phyloP scores from a whole-genome alignment of 2,113 vertebrate genomes.

The Sebastes fasciatus region DNA sequence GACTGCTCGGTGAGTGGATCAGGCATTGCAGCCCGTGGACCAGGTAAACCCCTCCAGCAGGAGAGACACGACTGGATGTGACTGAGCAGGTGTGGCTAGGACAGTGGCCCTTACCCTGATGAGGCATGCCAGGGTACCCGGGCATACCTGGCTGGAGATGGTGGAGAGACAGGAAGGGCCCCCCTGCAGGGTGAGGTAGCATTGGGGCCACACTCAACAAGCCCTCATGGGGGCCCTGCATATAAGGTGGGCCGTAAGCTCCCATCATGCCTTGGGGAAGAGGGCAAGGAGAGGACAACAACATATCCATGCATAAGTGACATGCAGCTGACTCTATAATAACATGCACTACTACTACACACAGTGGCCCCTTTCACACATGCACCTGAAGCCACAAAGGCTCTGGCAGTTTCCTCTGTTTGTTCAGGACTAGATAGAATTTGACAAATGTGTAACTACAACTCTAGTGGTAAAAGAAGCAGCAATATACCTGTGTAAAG shows the following conservation, averaged over 20 bases:
- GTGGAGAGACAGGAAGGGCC: constrained; percentile 89
- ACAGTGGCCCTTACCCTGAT: constrained; percentile 93
- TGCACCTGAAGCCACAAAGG: not conserved
- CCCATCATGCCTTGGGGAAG: constrained; percentile 98
- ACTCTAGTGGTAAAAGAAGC: not conserved
- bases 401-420: not conserved
- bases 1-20: constrained; percentile 46
- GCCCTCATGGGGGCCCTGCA: constrained; percentile 99
- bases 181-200: constrained; percentile 96
- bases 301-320: constrained; percentile 97
- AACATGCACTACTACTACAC: constrained; percentile 91
- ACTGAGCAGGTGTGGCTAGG: constrained; percentile 81
- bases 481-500: not conserved
- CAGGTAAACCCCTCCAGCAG: constrained; percentile 83
- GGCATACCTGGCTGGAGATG: constrained; percentile 96
- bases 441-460: not conserved
- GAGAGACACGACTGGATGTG: constrained; percentile 80
- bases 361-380: constrained; percentile 70
- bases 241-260: constrained; percentile 97
- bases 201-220: constrained; percentile 99
- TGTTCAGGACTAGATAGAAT: not conserved
- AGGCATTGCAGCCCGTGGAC: constrained; percentile 70
- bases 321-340: constrained; percentile 89
- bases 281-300: constrained; percentile 87
- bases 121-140: constrained; percentile 94